These are phyloP conservation scores for Scortum barcoo DNA, from an alignment of 2,113 vertebrate species.

Conservation along the genomic window DNA sequence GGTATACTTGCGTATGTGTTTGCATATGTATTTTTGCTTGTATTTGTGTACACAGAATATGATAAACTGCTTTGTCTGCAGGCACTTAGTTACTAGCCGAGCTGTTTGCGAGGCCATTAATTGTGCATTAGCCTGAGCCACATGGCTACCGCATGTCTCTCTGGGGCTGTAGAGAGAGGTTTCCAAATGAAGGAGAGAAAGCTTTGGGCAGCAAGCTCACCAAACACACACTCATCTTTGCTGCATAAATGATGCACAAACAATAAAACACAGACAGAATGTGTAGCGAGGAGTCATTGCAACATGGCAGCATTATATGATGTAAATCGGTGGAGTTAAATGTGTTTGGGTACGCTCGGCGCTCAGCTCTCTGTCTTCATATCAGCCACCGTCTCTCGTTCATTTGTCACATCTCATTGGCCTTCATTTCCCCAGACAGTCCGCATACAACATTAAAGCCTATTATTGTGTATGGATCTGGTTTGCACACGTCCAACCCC, in stretches of 20 bases:
- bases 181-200: slow-evolving; percentile 40
- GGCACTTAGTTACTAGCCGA: slow-evolving; percentile 43
- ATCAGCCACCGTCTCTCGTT: slow-evolving; percentile 16
- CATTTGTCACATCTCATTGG: slow-evolving; percentile 58
- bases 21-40: slow-evolving; percentile 25
- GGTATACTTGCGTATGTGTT: not conserved
- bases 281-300: not conserved
- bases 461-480: slow-evolving; percentile 30
- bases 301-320: not conserved
- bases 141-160: slow-evolving; percentile 51
- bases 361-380: slow-evolving; percentile 8
- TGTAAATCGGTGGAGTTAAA: slow-evolving; percentile 23
- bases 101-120: slow-evolving; percentile 79
- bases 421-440: slow-evolving; percentile 51
- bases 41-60: slow-evolving; percentile 22
- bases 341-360: not conserved
- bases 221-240: not conserved
- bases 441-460: slow-evolving; percentile 35
- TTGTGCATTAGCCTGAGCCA: slow-evolving; percentile 76
- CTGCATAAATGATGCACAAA: slow-evolving; percentile 17
- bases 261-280: slow-evolving; percentile 3
- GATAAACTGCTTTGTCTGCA: slow-evolving; percentile 61
- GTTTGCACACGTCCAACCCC: slow-evolving; percentile 5
- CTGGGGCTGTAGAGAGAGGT: slow-evolving; percentile 18
- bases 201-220: slow-evolving; percentile 12